Evolutionary conservation across 2,113 vertebrate genomes (phyloP), one percentile per base, ranked within the genome.

Genomic region (Coreoperca whiteheadi): DNA sequence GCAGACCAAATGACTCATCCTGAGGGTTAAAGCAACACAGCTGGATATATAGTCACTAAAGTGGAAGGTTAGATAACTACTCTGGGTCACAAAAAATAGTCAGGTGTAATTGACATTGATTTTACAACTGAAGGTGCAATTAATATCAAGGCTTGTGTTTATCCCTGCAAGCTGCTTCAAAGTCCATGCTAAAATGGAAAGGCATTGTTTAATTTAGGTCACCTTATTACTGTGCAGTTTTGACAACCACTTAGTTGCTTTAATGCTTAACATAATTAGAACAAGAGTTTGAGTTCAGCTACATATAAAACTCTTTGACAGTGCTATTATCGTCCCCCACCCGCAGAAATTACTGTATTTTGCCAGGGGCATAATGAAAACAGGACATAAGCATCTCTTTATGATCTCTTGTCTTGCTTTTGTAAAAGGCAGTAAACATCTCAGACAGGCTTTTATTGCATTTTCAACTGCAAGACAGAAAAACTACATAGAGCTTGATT

Each of bases 71-170:
- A 89, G 86, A 91, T 90, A 87, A 92, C 82, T 71, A 71, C 88
- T 88, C 59, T 43, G 66, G 77, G 67, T 78, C 79, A 79, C 82
- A 86, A 84, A 84, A 84, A 80, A 85, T 16, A 1, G 18, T 67
- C 56, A 48, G 10, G 65, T 66, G 82, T 91, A 95, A 95, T 90
- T 88, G 93, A 89, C 83, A 94, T 94, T 90, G 93, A 95, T 95
- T 94, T 92, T 93, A 91, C 78, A 90, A 88, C 87, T 88, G 84
- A 92, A 90, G 67, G 87, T 85, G 78, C 89, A 90, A 93, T 92
- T 94, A 93, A 93, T 94, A 94, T 92, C 68, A 82, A 81, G 79
- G 81, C 67, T 34, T 56, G 61, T 89, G 92, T 91, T 92, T 90
- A 91, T 81, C 53, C 39, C 73, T 43, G 73, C 86, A 84, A 88